Percentiles rank a stretch among this genome's conserved stretches.
Evolutionary conservation across 2,888 invertebrate species (phyloP).

Genomic region (Coremacera marginata): DNA sequence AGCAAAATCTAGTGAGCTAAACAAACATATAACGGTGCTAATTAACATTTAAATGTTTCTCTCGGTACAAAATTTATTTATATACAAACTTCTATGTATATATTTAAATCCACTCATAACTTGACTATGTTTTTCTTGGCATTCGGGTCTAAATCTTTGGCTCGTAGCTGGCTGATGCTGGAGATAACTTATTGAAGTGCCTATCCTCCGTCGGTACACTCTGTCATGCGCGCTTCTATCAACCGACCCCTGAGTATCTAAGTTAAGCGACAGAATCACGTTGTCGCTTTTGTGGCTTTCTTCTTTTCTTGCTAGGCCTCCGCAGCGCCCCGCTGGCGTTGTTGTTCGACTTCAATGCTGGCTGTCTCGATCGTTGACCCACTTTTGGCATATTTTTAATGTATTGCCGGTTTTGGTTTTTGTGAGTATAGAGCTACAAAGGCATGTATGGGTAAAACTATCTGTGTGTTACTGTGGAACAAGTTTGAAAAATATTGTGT

Average conservation of each 20-base stretch:
- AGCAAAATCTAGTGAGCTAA: background rate
- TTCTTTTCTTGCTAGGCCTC: conserved; percentile 2
- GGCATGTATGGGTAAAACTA: background rate
- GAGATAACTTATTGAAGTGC: background rate
- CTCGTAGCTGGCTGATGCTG: background rate
- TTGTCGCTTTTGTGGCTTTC: background rate
- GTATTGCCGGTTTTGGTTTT: conserved; percentile 37
- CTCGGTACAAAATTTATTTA: background rate
- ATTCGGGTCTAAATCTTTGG: background rate
- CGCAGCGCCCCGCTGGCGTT: background rate
- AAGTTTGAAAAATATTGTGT: background rate
- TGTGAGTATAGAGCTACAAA: background rate
- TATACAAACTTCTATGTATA: background rate
- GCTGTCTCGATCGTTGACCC: conserved; percentile 43
- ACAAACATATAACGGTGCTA: background rate
- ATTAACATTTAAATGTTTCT: background rate
- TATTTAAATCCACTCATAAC: background rate
- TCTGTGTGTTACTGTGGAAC: background rate
- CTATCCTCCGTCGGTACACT: background rate
- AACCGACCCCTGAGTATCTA: background rate
- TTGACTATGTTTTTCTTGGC: background rate
- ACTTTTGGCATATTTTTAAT: conserved; percentile 36
- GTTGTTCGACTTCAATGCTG: conserved; percentile 2
- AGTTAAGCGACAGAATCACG: conserved; percentile 1
- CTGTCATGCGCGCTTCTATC: too few species aligned